Percentiles rank a stretch among this genome's conserved stretches.
phyloP scores from a whole-genome alignment of 2,113 vertebrate species.

The Tretioscincus oriximinensis region DNA sequence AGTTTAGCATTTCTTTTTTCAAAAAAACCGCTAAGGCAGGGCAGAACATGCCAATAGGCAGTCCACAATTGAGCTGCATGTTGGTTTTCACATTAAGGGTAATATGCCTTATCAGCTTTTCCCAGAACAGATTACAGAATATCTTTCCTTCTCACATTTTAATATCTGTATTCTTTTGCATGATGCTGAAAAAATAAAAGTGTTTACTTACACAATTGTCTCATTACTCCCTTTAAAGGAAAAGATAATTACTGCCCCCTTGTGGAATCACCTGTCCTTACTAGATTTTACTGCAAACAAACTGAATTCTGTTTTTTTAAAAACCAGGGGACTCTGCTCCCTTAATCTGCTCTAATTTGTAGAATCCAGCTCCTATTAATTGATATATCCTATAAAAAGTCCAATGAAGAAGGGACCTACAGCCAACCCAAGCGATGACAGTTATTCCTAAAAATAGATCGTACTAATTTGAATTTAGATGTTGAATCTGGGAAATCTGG shows the following conservation, averaged over 20 bases:
- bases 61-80: background rate
- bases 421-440: too few species aligned
- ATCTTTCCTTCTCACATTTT: background rate
- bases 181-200: background rate
- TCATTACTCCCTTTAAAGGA: background rate
- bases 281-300: background rate
- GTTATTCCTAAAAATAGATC: too few species aligned
- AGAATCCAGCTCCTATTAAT: too few species aligned
- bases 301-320: background rate
- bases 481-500: too few species aligned
- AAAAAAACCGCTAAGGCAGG: background rate
- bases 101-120: constrained; percentile 9
- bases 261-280: background rate
- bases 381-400: too few species aligned
- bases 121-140: background rate
- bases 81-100: constrained; percentile 16
- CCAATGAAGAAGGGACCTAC: background rate
- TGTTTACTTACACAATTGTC: background rate
- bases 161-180: background rate
- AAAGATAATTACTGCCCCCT: background rate
- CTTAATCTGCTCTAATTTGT: background rate
- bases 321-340: background rate
- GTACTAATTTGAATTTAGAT: too few species aligned
- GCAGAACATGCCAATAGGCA: background rate
- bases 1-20: background rate